Percentiles rank a stretch among this genome's conserved stretches.
These are phyloP conservation scores for Agapetus fuscipes DNA, from an alignment of 2,888 invertebrate genomes.

Conservation along the genomic window DNA sequence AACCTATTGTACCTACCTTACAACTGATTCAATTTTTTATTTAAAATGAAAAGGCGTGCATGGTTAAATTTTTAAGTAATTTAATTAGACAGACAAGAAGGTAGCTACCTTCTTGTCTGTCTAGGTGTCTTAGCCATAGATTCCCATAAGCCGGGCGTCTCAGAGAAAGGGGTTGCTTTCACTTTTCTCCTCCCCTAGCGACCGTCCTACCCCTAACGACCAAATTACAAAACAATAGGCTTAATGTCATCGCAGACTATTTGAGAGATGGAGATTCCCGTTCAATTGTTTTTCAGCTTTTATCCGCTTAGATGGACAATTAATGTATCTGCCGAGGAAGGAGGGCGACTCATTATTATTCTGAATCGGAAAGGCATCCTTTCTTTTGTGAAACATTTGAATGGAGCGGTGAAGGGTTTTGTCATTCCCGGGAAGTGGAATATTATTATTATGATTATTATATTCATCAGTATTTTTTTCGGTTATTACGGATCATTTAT, in stretches of 20 bases:
- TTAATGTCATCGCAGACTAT: slow-evolving; percentile 16
- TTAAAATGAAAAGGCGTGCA: no score
- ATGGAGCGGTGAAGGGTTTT: not conserved
- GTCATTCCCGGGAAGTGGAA: not conserved
- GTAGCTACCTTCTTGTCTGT: no score
- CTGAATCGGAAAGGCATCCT: slow-evolving; percentile 5
- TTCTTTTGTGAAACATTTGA: slow-evolving; percentile 4
- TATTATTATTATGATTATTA: no score
- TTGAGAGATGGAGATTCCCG: slow-evolving; percentile 5
- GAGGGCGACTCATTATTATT: slow-evolving; percentile 1
- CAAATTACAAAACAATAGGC: slow-evolving; percentile 18
- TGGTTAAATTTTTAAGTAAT: no score
- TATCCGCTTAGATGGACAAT: slow-evolving; percentile 16
- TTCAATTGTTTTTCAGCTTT: slow-evolving; percentile 14
- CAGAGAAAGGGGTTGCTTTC: slow-evolving; percentile 1
- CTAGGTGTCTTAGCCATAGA: no score
- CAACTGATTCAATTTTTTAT: no score
- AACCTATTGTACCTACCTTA: no score
- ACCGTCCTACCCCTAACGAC: slow-evolving; percentile 6
- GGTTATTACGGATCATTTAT: not conserved
- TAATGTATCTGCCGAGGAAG: slow-evolving; percentile 10
- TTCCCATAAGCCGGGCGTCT: no score
- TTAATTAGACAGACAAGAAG: no score
- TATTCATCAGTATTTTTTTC: not conserved
- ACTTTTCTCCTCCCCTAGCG: slow-evolving; percentile 1